Evolutionary conservation across 1,140 invertebrate species (phyloP).

Genomic region (Rhizoglyphus robini): DNA sequence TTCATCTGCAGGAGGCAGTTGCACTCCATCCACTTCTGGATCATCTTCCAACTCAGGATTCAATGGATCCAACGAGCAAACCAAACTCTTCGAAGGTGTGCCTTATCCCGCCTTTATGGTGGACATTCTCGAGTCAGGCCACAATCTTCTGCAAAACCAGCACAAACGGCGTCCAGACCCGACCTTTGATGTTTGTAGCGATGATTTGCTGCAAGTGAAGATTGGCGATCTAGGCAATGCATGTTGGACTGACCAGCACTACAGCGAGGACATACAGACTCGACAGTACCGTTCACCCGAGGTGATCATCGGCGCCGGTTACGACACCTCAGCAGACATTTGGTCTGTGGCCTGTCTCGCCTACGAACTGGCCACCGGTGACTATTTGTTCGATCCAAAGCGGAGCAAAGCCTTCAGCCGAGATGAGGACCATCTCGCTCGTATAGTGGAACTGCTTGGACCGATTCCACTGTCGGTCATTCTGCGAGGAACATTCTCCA

Average conservation of each 20-base stretch:
- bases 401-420: slow-evolving; percentile 59
- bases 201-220: slow-evolving; percentile 81
- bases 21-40: too few species aligned
- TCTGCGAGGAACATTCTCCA: slow-evolving; percentile 46
- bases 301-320: slow-evolving; percentile 82
- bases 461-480: slow-evolving; percentile 83
- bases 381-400: slow-evolving; percentile 98
- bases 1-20: too few species aligned
- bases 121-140: background rate
- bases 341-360: slow-evolving; percentile 99
- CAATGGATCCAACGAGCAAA: too few species aligned
- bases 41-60: too few species aligned
- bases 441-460: slow-evolving; percentile 93
- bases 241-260: slow-evolving; percentile 85
- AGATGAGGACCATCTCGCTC: slow-evolving; percentile 96
- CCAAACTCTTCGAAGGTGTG: too few species aligned
- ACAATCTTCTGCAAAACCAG: slow-evolving; percentile 15
- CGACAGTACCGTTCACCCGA: slow-evolving; percentile 93
- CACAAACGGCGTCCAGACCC: slow-evolving; percentile 46
- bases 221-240: slow-evolving; percentile 98
- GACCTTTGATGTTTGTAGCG: slow-evolving; percentile 59
- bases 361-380: slow-evolving; percentile 95
- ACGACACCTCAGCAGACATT: slow-evolving; percentile 87
- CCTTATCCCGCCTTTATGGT: too few species aligned
- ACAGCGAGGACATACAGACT: slow-evolving; percentile 97